A percentile compares a stretch with the other conserved stretches of the same genome.
Conservation (phyloP, 2,888 invertebrate genomes). For the Automeris io region DNA sequence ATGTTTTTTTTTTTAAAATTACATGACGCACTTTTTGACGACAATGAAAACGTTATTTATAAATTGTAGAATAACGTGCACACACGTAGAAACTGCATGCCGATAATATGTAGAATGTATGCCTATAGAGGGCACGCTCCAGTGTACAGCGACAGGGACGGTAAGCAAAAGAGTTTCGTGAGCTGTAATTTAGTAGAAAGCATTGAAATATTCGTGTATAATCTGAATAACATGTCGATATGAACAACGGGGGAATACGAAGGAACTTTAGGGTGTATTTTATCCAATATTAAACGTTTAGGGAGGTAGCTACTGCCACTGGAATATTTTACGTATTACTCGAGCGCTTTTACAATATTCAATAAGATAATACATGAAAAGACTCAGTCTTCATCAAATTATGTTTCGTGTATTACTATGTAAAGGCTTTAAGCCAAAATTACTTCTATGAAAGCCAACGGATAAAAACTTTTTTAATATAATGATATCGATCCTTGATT, state of each 20-base stretch:
- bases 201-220: slow-evolving; percentile 77
- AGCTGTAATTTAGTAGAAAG: slow-evolving; percentile 76
- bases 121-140: slow-evolving; percentile 29
- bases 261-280: slow-evolving; percentile 67
- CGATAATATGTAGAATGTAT: slow-evolving; percentile 1
- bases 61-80: too few species aligned
- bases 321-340: slow-evolving; percentile 71
- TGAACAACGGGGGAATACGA: slow-evolving; percentile 73
- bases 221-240: slow-evolving; percentile 77
- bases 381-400: slow-evolving; percentile 32
- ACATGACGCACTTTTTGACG: too few species aligned
- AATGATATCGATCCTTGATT: too few species aligned
- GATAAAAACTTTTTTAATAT: background rate
- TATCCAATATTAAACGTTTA: slow-evolving; percentile 75
- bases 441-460: background rate
- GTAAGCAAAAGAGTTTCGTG: slow-evolving; percentile 71
- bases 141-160: slow-evolving; percentile 57
- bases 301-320: slow-evolving; percentile 40
- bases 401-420: slow-evolving; percentile 14
- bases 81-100: background rate
- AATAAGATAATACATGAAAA: slow-evolving; percentile 57
- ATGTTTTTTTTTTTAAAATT: too few species aligned
- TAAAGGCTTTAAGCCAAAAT: slow-evolving; percentile 3
- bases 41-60: too few species aligned
- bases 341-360: slow-evolving; percentile 62